phyloP scores from a whole-genome alignment of 2,113 vertebrate species.

The Varanus salvator region DNA sequence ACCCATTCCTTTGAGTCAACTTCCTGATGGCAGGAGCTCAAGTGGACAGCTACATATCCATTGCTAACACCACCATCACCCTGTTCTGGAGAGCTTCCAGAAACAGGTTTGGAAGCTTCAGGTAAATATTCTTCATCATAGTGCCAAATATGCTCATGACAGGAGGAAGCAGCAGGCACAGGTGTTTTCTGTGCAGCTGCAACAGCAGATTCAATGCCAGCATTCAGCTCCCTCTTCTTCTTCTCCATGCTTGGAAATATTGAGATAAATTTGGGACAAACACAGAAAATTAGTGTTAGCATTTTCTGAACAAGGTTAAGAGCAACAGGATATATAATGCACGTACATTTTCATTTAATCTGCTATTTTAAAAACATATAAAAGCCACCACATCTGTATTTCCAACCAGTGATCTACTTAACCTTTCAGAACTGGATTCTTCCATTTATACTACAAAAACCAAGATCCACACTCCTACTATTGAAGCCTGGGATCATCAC shows the following conservation, averaged over 20 bases:
- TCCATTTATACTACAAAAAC: background rate
- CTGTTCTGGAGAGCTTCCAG: slow-evolving; percentile 87
- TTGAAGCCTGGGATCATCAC: background rate
- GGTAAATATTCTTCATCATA: slow-evolving; percentile 92
- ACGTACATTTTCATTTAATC: background rate
- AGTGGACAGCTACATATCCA: slow-evolving; percentile 93
- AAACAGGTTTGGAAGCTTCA: slow-evolving; percentile 85
- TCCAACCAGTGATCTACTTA: background rate
- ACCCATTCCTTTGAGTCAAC: slow-evolving; percentile 96
- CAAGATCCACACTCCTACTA: background rate
- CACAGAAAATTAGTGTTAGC: slow-evolving; percentile 8
- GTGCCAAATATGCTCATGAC: slow-evolving; percentile 88
- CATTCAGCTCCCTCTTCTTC: slow-evolving; percentile 76
- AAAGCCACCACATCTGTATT: background rate
- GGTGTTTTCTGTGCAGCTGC: slow-evolving; percentile 75
- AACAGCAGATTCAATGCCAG: slow-evolving; percentile 74
- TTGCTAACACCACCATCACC: slow-evolving; percentile 88
- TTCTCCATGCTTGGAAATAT: slow-evolving; percentile 81
- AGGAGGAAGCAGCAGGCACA: slow-evolving; percentile 67
- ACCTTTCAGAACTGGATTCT: background rate
- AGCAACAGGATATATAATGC: background rate
- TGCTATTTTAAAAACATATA: background rate
- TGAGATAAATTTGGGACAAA: slow-evolving; percentile 60
- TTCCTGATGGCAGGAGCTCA: slow-evolving; percentile 93
- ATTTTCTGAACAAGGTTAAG: slow-evolving; percentile 13